Percentiles rank a stretch among this genome's conserved stretches.
Conservation (phyloP, 2,797 vertebrate species). For the Pangasius larnaudii region DNA sequence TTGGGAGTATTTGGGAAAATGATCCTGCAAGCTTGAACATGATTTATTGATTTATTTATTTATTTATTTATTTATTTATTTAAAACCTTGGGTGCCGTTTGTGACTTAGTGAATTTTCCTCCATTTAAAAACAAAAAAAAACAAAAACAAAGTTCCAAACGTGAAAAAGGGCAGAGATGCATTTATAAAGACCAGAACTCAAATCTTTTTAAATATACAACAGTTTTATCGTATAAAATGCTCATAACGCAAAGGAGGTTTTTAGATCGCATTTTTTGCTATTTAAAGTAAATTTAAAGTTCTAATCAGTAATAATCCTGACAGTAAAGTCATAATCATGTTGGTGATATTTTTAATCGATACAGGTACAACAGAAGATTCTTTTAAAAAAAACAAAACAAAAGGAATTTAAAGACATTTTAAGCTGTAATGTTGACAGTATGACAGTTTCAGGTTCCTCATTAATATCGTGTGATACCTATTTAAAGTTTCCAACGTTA, state of each 20-base stretch:
- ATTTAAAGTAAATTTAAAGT: background rate
- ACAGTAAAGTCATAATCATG: background rate
- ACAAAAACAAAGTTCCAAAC: background rate
- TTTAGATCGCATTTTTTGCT: background rate
- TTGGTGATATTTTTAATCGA: background rate
- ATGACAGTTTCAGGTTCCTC: background rate
- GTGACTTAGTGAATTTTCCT: background rate
- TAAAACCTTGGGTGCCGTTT: background rate
- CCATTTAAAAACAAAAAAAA: background rate
- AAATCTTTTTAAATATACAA: background rate
- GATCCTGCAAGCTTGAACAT: conserved; percentile 69
- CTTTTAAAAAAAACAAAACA: background rate
- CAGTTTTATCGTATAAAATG: background rate
- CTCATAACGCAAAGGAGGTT: background rate
- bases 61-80: conserved; percentile 56
- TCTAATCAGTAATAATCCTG: background rate
- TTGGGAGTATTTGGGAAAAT: conserved; percentile 40
- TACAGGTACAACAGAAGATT: background rate
- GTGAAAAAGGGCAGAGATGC: background rate
- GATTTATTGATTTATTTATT: conserved; percentile 58
- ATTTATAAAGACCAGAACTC: background rate
- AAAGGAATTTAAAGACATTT: background rate
- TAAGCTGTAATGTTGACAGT: background rate
- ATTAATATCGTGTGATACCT: too few relatives aligned
- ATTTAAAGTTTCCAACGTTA: background rate